Conservation (phyloP, 2,888 invertebrate species). For the Thecophora atra region DNA sequence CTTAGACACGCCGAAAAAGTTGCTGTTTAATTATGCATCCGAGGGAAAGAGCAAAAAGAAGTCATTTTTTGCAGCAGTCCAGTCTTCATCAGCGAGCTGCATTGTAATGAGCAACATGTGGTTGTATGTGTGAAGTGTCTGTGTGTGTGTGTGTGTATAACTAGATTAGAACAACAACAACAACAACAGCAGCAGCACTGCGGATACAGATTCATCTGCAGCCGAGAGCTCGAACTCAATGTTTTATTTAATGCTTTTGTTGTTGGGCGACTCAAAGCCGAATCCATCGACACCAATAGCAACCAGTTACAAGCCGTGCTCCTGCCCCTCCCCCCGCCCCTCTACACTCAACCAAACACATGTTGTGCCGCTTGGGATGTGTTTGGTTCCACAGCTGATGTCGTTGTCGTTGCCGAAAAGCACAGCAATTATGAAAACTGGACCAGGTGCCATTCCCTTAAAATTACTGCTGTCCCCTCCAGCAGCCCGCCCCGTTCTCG, state of each 20-base stretch:
- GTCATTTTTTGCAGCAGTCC: constrained; percentile 29
- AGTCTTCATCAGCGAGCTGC: constrained; percentile 8
- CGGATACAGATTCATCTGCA: constrained; percentile 19
- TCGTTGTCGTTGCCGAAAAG: neutral
- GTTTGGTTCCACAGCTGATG: neutral
- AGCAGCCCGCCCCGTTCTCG: neutral
- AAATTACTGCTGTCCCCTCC: neutral
- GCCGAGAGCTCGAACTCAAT: constrained; percentile 7
- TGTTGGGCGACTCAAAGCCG: neutral
- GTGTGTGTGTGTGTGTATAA: neutral
- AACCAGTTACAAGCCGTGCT: neutral
- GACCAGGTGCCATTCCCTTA: neutral
- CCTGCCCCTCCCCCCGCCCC: neutral
- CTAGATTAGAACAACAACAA: neutral
- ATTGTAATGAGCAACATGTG: constrained; percentile 27
- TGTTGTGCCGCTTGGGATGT: neutral
- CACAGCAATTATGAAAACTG: neutral
- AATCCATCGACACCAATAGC: constrained; percentile 16
- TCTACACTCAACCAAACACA: too few species aligned
- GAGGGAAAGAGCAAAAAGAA: constrained; percentile 38
- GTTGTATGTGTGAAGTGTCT: too few species aligned
- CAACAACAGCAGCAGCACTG: constrained; percentile 18
- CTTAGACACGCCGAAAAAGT: constrained; percentile 8
- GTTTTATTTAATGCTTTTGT: neutral
- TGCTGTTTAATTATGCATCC: constrained; percentile 39